These are phyloP conservation scores for Eulithis testata DNA, from an alignment of 2,888 invertebrate species.

Conservation along the genomic window DNA sequence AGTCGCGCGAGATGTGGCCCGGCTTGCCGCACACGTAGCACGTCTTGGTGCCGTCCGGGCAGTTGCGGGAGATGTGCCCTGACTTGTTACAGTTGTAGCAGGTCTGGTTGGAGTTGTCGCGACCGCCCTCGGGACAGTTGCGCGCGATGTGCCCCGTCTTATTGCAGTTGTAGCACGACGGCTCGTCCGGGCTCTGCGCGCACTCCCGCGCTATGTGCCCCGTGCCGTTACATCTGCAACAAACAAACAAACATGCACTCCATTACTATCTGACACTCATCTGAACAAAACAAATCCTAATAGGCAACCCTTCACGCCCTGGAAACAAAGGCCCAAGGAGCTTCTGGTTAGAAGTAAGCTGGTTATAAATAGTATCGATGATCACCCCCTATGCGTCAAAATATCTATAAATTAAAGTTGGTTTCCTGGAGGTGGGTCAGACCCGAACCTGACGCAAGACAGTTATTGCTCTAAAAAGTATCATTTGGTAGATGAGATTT, in stretches of 20 bases:
- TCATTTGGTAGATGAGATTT: too few species aligned
- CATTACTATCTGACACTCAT: background rate
- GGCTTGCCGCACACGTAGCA: constrained; percentile 97
- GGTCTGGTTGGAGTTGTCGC: constrained; percentile 88
- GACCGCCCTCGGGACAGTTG: constrained; percentile 91
- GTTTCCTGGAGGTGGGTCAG: too few species aligned
- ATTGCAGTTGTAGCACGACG: constrained; percentile 98
- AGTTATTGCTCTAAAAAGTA: too few species aligned
- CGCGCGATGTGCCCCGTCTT: constrained; percentile 96
- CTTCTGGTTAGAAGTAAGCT: too few species aligned
- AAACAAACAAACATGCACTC: constrained; percentile 43
- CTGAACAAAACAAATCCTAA: too few species aligned
- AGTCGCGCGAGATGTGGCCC: constrained; percentile 96
- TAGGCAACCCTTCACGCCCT: too few species aligned
- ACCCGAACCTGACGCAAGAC: too few species aligned
- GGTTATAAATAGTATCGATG: too few species aligned
- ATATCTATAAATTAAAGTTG: too few species aligned
- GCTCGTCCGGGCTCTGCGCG: constrained; percentile 91
- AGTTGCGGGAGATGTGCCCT: constrained; percentile 95
- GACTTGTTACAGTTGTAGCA: constrained; percentile 98
- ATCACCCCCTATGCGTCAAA: too few species aligned
- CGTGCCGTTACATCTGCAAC: constrained; percentile 93
- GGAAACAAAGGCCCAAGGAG: too few species aligned
- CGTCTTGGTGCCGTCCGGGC: constrained; percentile 93
- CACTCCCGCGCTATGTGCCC: constrained; percentile 98